Evolutionary conservation across 2,888 invertebrate species (phyloP), one percentile per base, ranked within the genome.

Genomic region (Amblyjoppa proteus): DNA sequence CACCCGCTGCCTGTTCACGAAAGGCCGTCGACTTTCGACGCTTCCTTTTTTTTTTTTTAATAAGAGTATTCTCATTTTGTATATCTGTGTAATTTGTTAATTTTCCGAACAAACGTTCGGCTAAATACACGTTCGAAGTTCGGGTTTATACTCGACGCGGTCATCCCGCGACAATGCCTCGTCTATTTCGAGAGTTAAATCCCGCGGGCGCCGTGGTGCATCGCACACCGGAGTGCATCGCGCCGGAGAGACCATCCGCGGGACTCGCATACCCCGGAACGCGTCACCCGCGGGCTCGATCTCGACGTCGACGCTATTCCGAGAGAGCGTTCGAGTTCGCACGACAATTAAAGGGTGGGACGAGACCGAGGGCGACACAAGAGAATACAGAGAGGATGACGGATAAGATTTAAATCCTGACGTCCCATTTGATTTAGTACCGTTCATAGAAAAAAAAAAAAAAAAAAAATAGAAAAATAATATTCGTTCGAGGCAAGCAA

Each of bases 221-320:
- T 38, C 45, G n/a, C 13, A 34, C 45, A 31, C 49, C 64, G 49
- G 34, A 64, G 75, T 64, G 61, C 28, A 74, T 74, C 74, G 34
- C 58, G 45, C 45, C 74, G n/a, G 61, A 61, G 56, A 58, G 58
- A 25, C 38, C 75, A 76, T 76, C 75, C 75, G 34, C 75, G 66
- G 34, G 74, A 82, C 73, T 73, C 74, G 81, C 81, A 77, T 83
- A 84, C 74, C 79, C 83, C 58, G 76, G 78, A 81, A 75, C 81
- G 79, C 86, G 87, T 84, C 87, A 85, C 78, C 86, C 85, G 82
- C 80, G 84, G 85, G 82, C 74, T 82, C 87, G 87, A 34, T 34
- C 88, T 49, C 83, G 79, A 86, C 87, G 89, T 89, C 88, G 88
- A 89, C 89, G 89, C 87, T 91, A 91, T 90, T 90, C 89, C 88